Evolutionary conservation across 2,888 invertebrate genomes (phyloP).

Genomic region (Lagria hirta): DNA sequence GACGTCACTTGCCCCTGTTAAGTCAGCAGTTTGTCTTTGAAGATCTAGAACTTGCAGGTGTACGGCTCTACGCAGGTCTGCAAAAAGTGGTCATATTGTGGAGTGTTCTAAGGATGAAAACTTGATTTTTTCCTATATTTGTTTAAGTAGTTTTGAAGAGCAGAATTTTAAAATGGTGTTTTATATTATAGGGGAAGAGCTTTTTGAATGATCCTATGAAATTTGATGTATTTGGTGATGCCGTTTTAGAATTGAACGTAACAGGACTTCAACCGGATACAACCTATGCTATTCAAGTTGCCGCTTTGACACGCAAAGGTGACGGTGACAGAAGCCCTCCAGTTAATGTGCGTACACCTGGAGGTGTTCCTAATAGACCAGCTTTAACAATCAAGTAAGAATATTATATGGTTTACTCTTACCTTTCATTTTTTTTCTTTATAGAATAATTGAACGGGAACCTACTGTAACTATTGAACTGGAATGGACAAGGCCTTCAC

Average conservation of each 20-base stretch:
- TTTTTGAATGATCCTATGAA: constrained; percentile 85
- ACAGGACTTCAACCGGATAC: constrained; percentile 94
- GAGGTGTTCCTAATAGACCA: constrained; percentile 87
- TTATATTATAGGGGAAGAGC: constrained; percentile 69
- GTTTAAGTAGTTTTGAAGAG: constrained; percentile 1
- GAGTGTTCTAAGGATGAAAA: no score
- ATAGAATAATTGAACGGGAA: constrained; percentile 79
- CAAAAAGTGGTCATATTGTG: no score
- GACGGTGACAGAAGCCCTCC: constrained; percentile 92
- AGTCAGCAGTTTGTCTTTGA: no score
- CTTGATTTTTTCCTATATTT: no score
- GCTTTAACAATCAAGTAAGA: constrained; percentile 58
- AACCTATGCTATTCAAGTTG: constrained; percentile 90
- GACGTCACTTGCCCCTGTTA: no score
- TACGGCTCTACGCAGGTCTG: no score
- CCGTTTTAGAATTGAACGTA: constrained; percentile 76
- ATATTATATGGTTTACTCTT: background rate
- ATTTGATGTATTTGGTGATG: constrained; percentile 81
- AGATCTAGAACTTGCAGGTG: no score
- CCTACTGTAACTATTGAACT: constrained; percentile 87
- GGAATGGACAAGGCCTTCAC: constrained; percentile 88
- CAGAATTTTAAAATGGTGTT: background rate
- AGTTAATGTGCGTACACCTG: constrained; percentile 85
- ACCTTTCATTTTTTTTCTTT: constrained; percentile 30
- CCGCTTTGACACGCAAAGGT: constrained; percentile 93